Conservation (phyloP, 2,888 invertebrate genomes). For the Troides helena region DNA sequence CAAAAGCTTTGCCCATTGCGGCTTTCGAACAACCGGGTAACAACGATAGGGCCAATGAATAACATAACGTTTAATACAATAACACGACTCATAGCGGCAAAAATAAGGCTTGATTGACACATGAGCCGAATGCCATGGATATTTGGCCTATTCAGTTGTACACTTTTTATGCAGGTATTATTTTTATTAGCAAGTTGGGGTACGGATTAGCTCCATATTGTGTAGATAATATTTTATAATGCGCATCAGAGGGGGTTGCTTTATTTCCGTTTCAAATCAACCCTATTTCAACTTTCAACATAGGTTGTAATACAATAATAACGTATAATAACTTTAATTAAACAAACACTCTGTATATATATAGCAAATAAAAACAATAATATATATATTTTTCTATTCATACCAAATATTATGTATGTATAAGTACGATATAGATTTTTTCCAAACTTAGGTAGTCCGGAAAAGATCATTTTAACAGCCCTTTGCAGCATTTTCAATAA, state of each 20-base stretch:
- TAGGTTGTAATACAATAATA: neutral
- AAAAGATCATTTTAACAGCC: no score
- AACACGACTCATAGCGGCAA: slow-evolving; percentile 67
- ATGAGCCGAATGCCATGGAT: slow-evolving; percentile 64
- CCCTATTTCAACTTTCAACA: neutral
- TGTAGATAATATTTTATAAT: slow-evolving; percentile 54
- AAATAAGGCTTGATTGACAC: slow-evolving; percentile 73
- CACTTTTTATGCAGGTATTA: slow-evolving; percentile 55
- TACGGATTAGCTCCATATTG: slow-evolving; percentile 64
- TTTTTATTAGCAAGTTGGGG: slow-evolving; percentile 65
- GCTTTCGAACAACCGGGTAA: slow-evolving; percentile 49
- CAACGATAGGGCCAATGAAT: slow-evolving; percentile 73
- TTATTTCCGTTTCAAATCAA: no score
- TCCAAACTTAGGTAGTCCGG: no score
- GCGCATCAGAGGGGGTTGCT: neutral
- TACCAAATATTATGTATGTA: no score
- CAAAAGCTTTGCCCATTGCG: slow-evolving; percentile 53
- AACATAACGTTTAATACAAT: slow-evolving; percentile 70
- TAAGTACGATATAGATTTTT: no score
- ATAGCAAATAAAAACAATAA: no score
- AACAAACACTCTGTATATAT: neutral
- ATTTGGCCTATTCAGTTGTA: slow-evolving; percentile 54
- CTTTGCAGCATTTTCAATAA: no score
- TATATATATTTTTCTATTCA: no score
- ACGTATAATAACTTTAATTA: neutral